Base-by-base conservation (phyloP, 2,888 invertebrate genomes). In the Chesias legatella region DNA sequence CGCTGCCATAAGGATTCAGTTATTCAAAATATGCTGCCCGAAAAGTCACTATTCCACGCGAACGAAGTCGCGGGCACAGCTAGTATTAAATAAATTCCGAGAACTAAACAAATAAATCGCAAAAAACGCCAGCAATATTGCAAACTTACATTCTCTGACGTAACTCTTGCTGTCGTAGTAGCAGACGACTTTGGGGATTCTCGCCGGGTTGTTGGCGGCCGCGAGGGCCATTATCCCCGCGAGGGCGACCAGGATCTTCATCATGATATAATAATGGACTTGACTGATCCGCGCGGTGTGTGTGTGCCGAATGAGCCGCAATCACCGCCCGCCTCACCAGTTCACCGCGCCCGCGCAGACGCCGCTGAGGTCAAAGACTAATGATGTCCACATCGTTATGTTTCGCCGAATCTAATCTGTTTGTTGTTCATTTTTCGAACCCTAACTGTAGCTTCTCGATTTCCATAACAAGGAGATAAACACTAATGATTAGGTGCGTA, bases 91-190 rank as follows among this genome's bases (percentile, higher is more conserved):
- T 51, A 43, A 45, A 48, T 42, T 49, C 30, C 23, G 29, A 39
- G 42, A 32, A 39, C 26, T 10, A 35, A 45, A 31, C 9, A 13
- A 27, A 10, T 17, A 31, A 20, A 11, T 36, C 56, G 52, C 52
- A 45, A 51, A 56, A 75, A 79, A 46, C 42, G 69, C 77, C 76
- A 56, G 51, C 46, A 48, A 31, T n/a, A 39, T 35, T 41, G 40
- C 44, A 37, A 44, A 88, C 89, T 90, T 81, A 94, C 94, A 93
- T 85, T 91, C 88, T 66, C 94, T 89, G 62, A 90, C 88, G 71
- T 89, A 90, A 53, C 93, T 91, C 69, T 89, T 91, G 75, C 92
- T 91, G 74, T 94, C 91, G 79, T 93, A 94, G 73, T 91, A 94
- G 70, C 94, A 94, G 60, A 94, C 81, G 31, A 93, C 91, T 80